Base-by-base conservation (phyloP, 2,888 invertebrate genomes). In the Leptinotarsa rubiginosa region DNA sequence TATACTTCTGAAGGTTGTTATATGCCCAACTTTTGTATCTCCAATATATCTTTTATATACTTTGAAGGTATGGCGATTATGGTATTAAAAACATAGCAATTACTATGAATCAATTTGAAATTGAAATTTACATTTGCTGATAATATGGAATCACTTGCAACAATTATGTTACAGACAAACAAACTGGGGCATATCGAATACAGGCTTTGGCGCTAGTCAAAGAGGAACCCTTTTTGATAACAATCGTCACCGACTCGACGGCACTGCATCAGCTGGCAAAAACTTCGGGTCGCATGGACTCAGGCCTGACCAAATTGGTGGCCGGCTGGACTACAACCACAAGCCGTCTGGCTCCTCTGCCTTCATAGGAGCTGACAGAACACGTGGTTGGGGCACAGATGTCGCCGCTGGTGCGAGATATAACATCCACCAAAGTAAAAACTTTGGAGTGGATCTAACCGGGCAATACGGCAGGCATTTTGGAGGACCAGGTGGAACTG, bases 321-420 rank as follows among this genome's bases (percentile, higher is more conserved):
- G 83, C n/a, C 77, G 79, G 50, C 50, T 84, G 68, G 81, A 81
- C 64, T 84, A 83, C 71, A 52, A 72, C 13, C 82, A 84, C 74
- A 76, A 76, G 25, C 83, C 83, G 15, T 80, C 80, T 47, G 81
- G 81, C 47, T 81, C 82, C 3, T 47, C 68, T 66, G 72, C 83
- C 16, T 82, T 82, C 22, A 15, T 82, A 7, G 75, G 75, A 4
- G 84, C 82, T 18, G 80, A 81, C 54, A 79, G 77, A 18, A 78
- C 80, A 4, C 77, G 78, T 16, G 65, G 78, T n/a, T 79, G 69
- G 73, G 84, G 84, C 50, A 84, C 84, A 15, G 82, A 82, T 69
- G 54, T 84, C 2, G 73, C 66, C 20, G 83, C 82, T 52, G 78
- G 80, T 5, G 81, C 75, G 59, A 79, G 70, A 59, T 81, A 79